A percentile compares a stretch with the other conserved stretches of the same genome.
Evolutionary conservation across 2,113 vertebrate species (phyloP).

Genomic region (Hucho hucho): DNA sequence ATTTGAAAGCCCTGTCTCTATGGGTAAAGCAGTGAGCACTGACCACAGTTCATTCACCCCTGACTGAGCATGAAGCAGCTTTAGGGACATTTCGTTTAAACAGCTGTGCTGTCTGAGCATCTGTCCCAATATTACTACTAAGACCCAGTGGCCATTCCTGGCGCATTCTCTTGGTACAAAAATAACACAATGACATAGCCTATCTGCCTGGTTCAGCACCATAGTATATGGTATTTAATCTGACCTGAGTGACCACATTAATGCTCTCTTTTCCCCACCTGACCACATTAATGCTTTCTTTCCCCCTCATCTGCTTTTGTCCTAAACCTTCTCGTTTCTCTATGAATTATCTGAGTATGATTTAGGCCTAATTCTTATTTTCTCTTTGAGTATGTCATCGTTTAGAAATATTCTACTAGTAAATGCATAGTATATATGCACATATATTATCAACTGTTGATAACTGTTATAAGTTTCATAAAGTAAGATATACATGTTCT

Average conservation of each 20-base stretch:
- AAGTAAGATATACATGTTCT: no score
- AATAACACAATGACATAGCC: neutral
- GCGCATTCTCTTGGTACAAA: slow-evolving; percentile 13
- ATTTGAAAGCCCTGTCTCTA: neutral
- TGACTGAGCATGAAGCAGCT: neutral
- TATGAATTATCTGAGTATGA: no score
- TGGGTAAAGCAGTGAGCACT: neutral
- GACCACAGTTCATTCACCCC: neutral
- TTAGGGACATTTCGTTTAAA: neutral
- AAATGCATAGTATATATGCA: no score
- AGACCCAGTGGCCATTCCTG: slow-evolving; percentile 10
- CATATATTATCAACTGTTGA: no score
- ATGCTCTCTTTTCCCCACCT: neutral
- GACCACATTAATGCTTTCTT: no score
- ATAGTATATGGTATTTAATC: neutral
- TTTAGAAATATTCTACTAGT: no score
- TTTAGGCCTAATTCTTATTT: no score
- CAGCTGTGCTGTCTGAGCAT: slow-evolving; percentile 45
- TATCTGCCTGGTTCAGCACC: neutral
- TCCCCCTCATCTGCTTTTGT: no score
- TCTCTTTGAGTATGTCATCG: no score
- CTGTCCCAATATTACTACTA: slow-evolving; percentile 22
- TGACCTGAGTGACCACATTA: neutral
- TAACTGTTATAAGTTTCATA: no score
- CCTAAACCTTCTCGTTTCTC: no score